Base-by-base conservation (phyloP, 1,140 invertebrate genomes). In the Rhopalosiphum padi region DNA sequence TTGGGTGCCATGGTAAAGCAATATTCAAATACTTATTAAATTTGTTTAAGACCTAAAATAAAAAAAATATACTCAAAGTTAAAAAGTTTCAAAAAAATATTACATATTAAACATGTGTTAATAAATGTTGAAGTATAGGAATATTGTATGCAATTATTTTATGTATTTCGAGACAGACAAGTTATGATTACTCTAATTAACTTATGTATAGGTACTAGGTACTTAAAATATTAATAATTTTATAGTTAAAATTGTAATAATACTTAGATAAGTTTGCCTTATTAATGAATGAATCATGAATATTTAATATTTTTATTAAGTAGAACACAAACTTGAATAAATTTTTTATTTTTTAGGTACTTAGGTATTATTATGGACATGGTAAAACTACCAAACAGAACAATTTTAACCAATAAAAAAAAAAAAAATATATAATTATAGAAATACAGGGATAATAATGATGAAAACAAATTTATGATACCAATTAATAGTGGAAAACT, bases 1-100 rank as follows among this genome's bases (percentile, higher is more conserved):
- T 53, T 93, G 6, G 91, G 91, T 18, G 82, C 82, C 91, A 93
- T 93, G 9, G 30, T 8, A 37, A 53, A 30, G 25, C 15, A 90
- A 25, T 37, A 55, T 37, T 23, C 11, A 53, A 11, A 23, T 35
- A 41, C 48, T 55, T 89, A 37, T 89, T 11, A 25, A 55, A 60
- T 55, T 90, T 55, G 23, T 25, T 55, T 90, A 41, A 9, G 0
- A 6, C 43, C 88, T 90, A 43, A 41, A 90, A 90, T 18, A 55
- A 60, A 41, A 88, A 48, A 88, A 30, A 87, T 4, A 68, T 68
- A 68, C 30, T 68, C 0, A 60, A 9, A 68, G 11, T 68, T n/a
- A 68, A n/a, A 68, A n/a, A 68, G 11, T 68, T 60, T 25, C 25
- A 2, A 30, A 7, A 7, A 25, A 30, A 30, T n/a, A 30, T 15